Evolutionary conservation across 2,113 vertebrate species (phyloP), one percentile per base, ranked within the genome.

Genomic region (Bufo gargarizans): DNA sequence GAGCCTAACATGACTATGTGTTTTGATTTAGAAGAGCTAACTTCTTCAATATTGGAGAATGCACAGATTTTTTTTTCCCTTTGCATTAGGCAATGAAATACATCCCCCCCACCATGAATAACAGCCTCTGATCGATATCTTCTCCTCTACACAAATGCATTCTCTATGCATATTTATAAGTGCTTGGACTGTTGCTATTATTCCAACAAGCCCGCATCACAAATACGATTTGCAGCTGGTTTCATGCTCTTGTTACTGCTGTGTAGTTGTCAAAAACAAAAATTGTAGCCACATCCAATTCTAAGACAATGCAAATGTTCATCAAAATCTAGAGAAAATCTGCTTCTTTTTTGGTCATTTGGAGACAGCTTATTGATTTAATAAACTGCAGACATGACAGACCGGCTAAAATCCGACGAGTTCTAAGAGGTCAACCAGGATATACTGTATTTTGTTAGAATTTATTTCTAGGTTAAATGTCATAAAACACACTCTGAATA

Each of bases 121-220:
- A 77, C 45, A 17, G 71, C 61, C 22, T 78, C 82, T 84, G 72
- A 89, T 89, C 82, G 56, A 89, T 89, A 84, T 16, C 72, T 69
- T 84, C 58, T 89, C 22, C 76, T 22, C 71, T 84, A 45, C 80
- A 83, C 16, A 88, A 87, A 77, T 76, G 80, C n/a, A 65, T 88
- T 61, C 49, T 20, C 67, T 65, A 59, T 88, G 87, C 87, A 88
- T 84, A 83, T 63, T 83, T 74, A 82, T 84, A 88, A 88, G 87
- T 88, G 81, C 69, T 83, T 20, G 77, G 43, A 59, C 47, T 65
- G 14, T 58, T 50, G 22, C 47, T 77, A 61, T 53, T 55, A 65
- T 88, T 83, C 71, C 81, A 84, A 53, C 78, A 82, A 74, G 47
- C 55, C 77, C 50, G 59, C 63, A 80, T 87, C 50, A 56, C 74